Base-by-base conservation (phyloP, 2,797 vertebrate genomes). In the Salarias fasciatus region DNA sequence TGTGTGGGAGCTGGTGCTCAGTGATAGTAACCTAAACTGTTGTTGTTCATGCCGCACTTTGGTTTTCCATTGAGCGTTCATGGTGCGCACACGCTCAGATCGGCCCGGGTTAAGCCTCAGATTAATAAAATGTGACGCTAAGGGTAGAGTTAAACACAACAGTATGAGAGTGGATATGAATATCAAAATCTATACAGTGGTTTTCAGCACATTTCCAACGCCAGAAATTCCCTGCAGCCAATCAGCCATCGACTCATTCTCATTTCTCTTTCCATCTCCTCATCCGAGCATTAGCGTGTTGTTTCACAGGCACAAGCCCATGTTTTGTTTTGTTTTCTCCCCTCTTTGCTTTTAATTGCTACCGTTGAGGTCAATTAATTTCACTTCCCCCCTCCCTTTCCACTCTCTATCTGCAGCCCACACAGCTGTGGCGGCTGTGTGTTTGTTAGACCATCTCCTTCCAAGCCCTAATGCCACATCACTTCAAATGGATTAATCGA, bases 361-460 rank as follows among this genome's bases (percentile, higher is more conserved):
- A 91, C 85, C 80, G 79, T 85, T 84, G 88, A 92, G 91, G 91
- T 92, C 89, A 92, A 92, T 92, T 93, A 90, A 92, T 92, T 90
- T 92, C 77, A 55, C 83, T 86, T 67, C 80, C 79, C 72, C 77
- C 78, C 66, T 5, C 13, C 45, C 44, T 44, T 12, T 6, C 42
- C 30, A 33, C 85, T 80, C 88, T 90, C 90, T 91, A 89, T 92
- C 90, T 90, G 80, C 85, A 88, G 78, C 85, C 88, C 78, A 82
- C 90, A 90, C 89, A 92, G 89, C 91, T 89, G 88, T 55, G 83
- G 71, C 80, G 18, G 53, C 88, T 75, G 84, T 73, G 78, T 89
- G 88, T 92, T 92, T 85, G 81, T 86, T 85, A 84, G 79, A 86
- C 79, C 88, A 82, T 86, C 85, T 91, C 85, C 86, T 90, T 89